Base-by-base conservation (phyloP, 2,888 invertebrate genomes). In the Apamea anceps region DNA sequence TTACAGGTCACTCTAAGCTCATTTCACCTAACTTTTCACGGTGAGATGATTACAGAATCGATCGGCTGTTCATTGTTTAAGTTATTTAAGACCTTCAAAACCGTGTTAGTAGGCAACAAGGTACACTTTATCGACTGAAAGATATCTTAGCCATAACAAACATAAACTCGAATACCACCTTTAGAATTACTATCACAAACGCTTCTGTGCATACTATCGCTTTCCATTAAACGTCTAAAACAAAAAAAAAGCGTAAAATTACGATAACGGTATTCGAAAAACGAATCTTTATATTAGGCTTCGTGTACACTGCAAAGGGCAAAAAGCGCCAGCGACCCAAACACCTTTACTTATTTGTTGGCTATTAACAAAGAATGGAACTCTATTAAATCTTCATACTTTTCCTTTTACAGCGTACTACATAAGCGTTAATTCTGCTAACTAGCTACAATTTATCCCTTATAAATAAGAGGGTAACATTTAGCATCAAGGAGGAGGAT, bases 331-430 rank as follows among this genome's bases (percentile, higher is more conserved):
- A 54, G 48, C 28, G 42, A 81, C 62, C 12, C 60, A 45, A 71
- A 83, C 87, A 87, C 87, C 87, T 87, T 87, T 87, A 65, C 86
- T 81, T 87, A 81, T 87, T 86, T 84, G 84, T 81, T 67, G 76
- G 25, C 78, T 78, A 85, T 78, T 85, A 81, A 84, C 63, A 65
- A 65, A 78, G 76, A 77, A 76, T 81, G 85, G 79, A 79, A 87
- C 60, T 79, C 79, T 81, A 74, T 79, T 87, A 83, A 87, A 87
- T 87, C 87, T 81, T 84, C 84, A 71, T 78, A 72, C 68, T 68
- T 77, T 78, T 63, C 62, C 73, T 78, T 85, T 79, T 83, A n/a
- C 63, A 71, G 13, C 57, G 57, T 25, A 42, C 32, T 25, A 42
- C 32, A 4, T 83, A 75, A 57, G 75, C 77, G 70, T 85, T 75